Evolutionary conservation across 2,888 invertebrate genomes (phyloP).

Genomic region (Diloba caeruleocephala): DNA sequence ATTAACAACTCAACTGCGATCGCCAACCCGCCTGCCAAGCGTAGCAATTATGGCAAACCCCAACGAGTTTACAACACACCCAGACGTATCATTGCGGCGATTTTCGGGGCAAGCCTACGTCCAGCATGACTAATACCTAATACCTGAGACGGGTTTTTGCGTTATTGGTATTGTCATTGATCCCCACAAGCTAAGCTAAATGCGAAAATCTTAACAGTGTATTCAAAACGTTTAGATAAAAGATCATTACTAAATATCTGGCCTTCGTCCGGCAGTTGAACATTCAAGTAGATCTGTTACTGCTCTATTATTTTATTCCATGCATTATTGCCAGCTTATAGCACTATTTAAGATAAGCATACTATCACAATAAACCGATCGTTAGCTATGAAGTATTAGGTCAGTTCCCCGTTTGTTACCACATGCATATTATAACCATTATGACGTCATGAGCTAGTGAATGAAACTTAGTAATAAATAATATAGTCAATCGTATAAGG

Average conservation of each 20-base stretch:
- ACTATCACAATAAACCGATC: slow-evolving; percentile 40
- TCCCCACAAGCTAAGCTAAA: slow-evolving; percentile 1
- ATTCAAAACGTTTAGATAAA: slow-evolving; percentile 14
- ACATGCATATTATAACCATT: slow-evolving; percentile 14
- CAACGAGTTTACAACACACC: too few species aligned
- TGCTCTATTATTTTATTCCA: slow-evolving; percentile 10
- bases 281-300: slow-evolving; percentile 15
- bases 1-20: too few species aligned
- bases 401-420: slow-evolving; percentile 21
- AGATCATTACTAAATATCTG: slow-evolving; percentile 8
- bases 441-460: slow-evolving; percentile 48
- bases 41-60: too few species aligned
- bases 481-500: slow-evolving; percentile 40
- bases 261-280: slow-evolving; percentile 9
- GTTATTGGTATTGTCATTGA: slow-evolving; percentile 8
- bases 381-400: slow-evolving; percentile 42
- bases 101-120: too few species aligned
- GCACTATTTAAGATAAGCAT: slow-evolving; percentile 35
- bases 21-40: too few species aligned
- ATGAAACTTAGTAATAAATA: slow-evolving; percentile 43
- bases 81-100: too few species aligned
- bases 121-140: too few species aligned
- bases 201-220: slow-evolving; percentile 29
- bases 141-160: slow-evolving; percentile 2
- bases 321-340: slow-evolving; percentile 30